These are phyloP conservation scores for Drosophila recens DNA, from an alignment of 2,888 invertebrate species.

Conservation along the genomic window DNA sequence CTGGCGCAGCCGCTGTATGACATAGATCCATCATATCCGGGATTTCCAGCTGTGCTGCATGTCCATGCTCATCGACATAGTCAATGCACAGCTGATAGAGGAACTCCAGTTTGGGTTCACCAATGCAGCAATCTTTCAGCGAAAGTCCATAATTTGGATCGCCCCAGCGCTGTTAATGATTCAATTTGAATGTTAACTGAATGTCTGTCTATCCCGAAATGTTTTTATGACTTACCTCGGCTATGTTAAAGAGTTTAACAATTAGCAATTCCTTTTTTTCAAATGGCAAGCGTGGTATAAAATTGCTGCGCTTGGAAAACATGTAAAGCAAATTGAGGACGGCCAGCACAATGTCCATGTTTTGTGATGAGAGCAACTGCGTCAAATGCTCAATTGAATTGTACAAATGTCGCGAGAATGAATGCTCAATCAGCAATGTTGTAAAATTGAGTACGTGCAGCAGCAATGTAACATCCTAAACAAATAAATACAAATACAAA, in stretches of 20 bases:
- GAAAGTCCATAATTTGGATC: constrained; percentile 95
- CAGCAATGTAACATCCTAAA: constrained; percentile 89
- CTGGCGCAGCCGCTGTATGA: constrained; percentile 66
- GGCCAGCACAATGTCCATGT: constrained; percentile 93
- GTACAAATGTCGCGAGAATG: constrained; percentile 94
- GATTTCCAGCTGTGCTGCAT: constrained; percentile 75
- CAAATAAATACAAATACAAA: not conserved
- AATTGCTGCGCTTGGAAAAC: constrained; percentile 95
- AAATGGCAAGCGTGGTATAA: constrained; percentile 91
- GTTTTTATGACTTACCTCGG: constrained; percentile 88
- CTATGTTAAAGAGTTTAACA: constrained; percentile 90
- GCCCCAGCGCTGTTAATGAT: constrained; percentile 86
- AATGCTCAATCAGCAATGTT: constrained; percentile 93
- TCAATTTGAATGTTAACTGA: not conserved
- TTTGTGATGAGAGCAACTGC: constrained; percentile 90
- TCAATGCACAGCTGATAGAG: constrained; percentile 79
- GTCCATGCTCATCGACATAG: constrained; percentile 78
- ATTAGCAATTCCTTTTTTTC: constrained; percentile 90
- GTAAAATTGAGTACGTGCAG: constrained; percentile 93
- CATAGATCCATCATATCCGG: constrained; percentile 81
- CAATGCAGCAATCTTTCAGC: constrained; percentile 92
- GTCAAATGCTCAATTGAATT: constrained; percentile 94
- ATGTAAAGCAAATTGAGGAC: constrained; percentile 94
- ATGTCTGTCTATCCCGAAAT: not conserved
- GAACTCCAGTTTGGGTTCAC: constrained; percentile 86